Percentiles rank a stretch among this genome's conserved stretches.
These are phyloP conservation scores for Epinephelus lanceolatus DNA, from an alignment of 2,113 vertebrate genomes.

Conservation along the genomic window DNA sequence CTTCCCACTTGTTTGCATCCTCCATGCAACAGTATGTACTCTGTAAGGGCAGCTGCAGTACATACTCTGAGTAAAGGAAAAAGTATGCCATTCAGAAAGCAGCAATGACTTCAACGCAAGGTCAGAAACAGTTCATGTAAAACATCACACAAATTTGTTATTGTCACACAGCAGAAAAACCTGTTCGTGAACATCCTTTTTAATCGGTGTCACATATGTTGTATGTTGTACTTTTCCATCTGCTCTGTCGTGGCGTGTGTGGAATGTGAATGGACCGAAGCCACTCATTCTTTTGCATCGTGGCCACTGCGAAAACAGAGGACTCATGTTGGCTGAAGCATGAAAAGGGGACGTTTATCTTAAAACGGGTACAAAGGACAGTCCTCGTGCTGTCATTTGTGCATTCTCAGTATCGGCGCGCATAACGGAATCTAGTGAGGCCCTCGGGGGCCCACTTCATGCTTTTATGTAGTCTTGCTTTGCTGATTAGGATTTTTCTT, in stretches of 20 bases:
- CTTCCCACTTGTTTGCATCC: too few species aligned
- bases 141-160: fast-evolving
- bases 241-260: conserved; percentile 25
- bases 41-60: too few species aligned
- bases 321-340: conserved; percentile 51
- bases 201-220: neutral
- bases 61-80: too few species aligned
- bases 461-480: conserved; percentile 20
- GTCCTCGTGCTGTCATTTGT: neutral
- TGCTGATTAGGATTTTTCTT: conserved; percentile 29
- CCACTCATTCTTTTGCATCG: conserved; percentile 54
- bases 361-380: conserved; percentile 31
- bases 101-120: neutral
- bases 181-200: neutral
- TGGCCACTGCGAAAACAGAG: conserved; percentile 51
- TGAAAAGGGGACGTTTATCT: conserved; percentile 47
- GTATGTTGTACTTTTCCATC: conserved; percentile 56
- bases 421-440: conserved; percentile 1
- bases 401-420: conserved; percentile 4
- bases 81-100: too few species aligned
- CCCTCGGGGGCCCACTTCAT: conserved; percentile 13
- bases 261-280: conserved; percentile 53
- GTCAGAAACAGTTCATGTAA: neutral
- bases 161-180: neutral
- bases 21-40: too few species aligned